A percentile compares a stretch with the other conserved stretches of the same genome.
Conservation (phyloP, 2,888 invertebrate species). For the Drosophila eohydei region DNA sequence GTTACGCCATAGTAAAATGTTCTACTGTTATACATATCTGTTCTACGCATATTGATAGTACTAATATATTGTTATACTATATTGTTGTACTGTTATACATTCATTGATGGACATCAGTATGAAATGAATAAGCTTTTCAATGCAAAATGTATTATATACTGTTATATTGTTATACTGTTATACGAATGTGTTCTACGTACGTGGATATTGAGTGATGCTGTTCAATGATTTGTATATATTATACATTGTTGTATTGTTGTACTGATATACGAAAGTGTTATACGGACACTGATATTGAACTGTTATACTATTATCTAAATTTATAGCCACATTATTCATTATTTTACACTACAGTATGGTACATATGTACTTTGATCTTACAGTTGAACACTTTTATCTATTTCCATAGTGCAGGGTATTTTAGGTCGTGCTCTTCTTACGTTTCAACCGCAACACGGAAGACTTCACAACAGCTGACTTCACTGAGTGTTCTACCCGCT, state of each 20-base stretch:
- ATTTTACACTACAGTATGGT: background rate
- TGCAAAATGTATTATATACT: no score
- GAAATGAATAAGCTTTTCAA: no score
- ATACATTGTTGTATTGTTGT: no score
- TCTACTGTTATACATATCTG: background rate
- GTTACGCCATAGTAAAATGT: background rate
- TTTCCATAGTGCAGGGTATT: conserved; percentile 2
- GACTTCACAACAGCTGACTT: conserved; percentile 27
- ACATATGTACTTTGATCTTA: background rate
- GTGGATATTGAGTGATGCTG: background rate
- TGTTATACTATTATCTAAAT: background rate
- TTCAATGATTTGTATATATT: no score
- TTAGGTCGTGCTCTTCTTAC: conserved; percentile 2
- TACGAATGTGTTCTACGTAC: background rate
- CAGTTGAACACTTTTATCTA: background rate
- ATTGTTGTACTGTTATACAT: no score
- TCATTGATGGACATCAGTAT: no score
- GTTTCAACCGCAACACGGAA: conserved; percentile 59
- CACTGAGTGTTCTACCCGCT: conserved; percentile 54
- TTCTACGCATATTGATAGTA: background rate
- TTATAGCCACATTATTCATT: background rate
- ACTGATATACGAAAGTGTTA: background rate
- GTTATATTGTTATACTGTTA: background rate
- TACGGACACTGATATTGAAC: background rate
- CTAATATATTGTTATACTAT: no score